Base-by-base conservation (phyloP, 1,140 invertebrate species). In the Glossosoma conforme region DNA sequence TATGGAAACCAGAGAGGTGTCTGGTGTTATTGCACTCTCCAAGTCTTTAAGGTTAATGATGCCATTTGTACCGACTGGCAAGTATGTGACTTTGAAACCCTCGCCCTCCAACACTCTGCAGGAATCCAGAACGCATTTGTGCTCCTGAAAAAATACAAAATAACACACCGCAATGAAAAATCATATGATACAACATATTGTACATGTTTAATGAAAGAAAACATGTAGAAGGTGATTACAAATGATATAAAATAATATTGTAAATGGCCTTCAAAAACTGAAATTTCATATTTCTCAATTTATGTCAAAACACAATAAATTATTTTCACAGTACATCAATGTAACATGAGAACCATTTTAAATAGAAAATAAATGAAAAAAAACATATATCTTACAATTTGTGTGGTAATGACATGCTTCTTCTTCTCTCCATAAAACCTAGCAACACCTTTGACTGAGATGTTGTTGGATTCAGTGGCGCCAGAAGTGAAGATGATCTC, bases 401-500 rank as follows among this genome's bases (percentile, higher is more conserved):
- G 96, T 49, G 94, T 95, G 3, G 97, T 99, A 35, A 99, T 89
- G 60, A 99, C 77, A 74, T 99, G 97, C 60, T 93, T 96, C 67
- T 97, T 99, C 66, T 92, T 93, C 37, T 78, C 77, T 62, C 84
- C 85, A 74, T 99, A 98, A 75, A 99, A 99, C 62, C 89, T 81
- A 11, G 89, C 90, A 1, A 97, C 91, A 21, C 97, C 97, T 78
- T 99, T 99, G 0, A 99, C 79, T 17, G 95, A 86, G 60, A 99
- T 91, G 67, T 99, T 99, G 71, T 99, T 99, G 2, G 91, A 96
- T 72, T 99, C 97, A 33, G 97, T 99, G 9, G 97, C 97, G 58
- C 97, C 97, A 42, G 94, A 98, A 9, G 97, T 99, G 63, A 99
- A 99, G 54, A 99, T 82, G 52, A 99, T 95, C 79, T 99, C 97